A percentile compares a stretch with the other conserved stretches of the same genome.
Evolutionary conservation across 1,140 invertebrate genomes (phyloP).

Genomic region (Drosophila yakuba): DNA sequence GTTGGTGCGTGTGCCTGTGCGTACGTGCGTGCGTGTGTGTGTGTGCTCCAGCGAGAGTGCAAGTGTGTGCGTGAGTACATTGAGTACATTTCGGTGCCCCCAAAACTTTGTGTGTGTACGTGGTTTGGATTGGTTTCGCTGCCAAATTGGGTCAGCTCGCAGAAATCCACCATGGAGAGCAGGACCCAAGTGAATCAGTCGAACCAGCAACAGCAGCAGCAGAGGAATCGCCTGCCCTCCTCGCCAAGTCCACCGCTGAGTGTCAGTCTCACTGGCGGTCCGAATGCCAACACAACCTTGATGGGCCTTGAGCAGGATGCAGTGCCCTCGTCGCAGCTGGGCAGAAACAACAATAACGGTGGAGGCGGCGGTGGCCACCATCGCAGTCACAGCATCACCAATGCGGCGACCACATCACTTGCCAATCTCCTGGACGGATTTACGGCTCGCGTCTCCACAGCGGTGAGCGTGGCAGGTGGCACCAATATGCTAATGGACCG

Average conservation of each 20-base stretch:
- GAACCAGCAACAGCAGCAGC: slow-evolving; percentile 27
- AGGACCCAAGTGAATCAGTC: slow-evolving; percentile 38
- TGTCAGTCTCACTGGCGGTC: slow-evolving; percentile 58
- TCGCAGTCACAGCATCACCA: slow-evolving; percentile 73
- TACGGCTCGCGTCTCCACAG: slow-evolving; percentile 71
- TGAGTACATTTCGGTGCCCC: slow-evolving; percentile 22
- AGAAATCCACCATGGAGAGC: slow-evolving; percentile 30
- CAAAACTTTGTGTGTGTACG: slow-evolving; percentile 47
- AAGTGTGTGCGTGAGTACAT: slow-evolving; percentile 30
- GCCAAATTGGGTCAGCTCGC: slow-evolving; percentile 52
- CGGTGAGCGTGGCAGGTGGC: slow-evolving; percentile 62
- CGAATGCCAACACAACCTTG: slow-evolving; percentile 61
- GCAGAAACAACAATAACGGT: slow-evolving; percentile 37
- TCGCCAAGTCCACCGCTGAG: slow-evolving; percentile 60
- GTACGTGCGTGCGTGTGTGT: neutral
- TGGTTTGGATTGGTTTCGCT: slow-evolving; percentile 39
- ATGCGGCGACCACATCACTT: slow-evolving; percentile 73
- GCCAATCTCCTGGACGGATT: slow-evolving; percentile 78
- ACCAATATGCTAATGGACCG: slow-evolving; percentile 51
- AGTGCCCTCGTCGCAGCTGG: slow-evolving; percentile 14
- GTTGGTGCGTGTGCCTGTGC: slow-evolving; percentile 20
- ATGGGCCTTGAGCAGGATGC: slow-evolving; percentile 29
- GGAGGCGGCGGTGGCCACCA: slow-evolving; percentile 61
- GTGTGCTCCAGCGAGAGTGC: slow-evolving; percentile 18
- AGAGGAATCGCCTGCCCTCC: slow-evolving; percentile 51